phyloP scores from a whole-genome alignment of 2,113 vertebrate genomes.

The Sinocyclocheilus anophthalmus region DNA sequence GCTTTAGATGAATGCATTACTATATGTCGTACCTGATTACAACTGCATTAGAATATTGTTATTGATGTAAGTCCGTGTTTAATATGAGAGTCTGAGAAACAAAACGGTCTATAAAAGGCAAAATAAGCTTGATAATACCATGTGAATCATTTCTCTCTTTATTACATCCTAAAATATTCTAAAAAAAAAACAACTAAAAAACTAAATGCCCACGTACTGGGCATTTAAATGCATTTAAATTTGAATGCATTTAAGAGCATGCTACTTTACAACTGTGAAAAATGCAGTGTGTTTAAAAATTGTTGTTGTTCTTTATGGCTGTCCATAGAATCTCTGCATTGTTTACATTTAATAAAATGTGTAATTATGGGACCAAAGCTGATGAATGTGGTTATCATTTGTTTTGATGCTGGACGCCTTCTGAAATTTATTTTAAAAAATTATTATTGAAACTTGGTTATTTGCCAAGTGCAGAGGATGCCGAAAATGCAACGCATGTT shows the following conservation, averaged over 20 bases:
- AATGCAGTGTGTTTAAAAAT: slow-evolving; percentile 53
- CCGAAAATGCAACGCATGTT: slow-evolving; percentile 30
- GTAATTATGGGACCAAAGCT: slow-evolving; percentile 77
- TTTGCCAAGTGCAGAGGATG: slow-evolving; percentile 44
- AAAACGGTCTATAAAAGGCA: background rate
- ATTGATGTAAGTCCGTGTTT: background rate
- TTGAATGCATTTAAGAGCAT: slow-evolving; percentile 75
- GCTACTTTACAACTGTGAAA: slow-evolving; percentile 67
- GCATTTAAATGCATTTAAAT: too few relatives aligned
- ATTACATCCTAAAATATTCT: background rate
- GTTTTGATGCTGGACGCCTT: slow-evolving; percentile 16
- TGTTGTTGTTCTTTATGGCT: slow-evolving; percentile 34
- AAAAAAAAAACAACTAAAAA: slow-evolving; percentile 30
- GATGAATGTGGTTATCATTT: background rate
- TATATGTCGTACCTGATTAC: background rate
- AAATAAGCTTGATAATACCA: background rate
- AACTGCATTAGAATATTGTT: background rate
- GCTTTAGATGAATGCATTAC: slow-evolving; percentile 10
- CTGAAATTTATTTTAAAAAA: background rate
- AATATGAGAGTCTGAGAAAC: slow-evolving; percentile 12
- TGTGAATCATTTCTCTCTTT: slow-evolving; percentile 3
- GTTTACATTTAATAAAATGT: slow-evolving; percentile 82
- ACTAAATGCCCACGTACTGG: slow-evolving; percentile 47
- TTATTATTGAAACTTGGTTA: background rate
- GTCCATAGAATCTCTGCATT: slow-evolving; percentile 50